A percentile compares a stretch with the other conserved stretches of the same genome.
These are phyloP conservation scores for Uria aalge DNA, from an alignment of 2,113 vertebrate species.

Conservation along the genomic window DNA sequence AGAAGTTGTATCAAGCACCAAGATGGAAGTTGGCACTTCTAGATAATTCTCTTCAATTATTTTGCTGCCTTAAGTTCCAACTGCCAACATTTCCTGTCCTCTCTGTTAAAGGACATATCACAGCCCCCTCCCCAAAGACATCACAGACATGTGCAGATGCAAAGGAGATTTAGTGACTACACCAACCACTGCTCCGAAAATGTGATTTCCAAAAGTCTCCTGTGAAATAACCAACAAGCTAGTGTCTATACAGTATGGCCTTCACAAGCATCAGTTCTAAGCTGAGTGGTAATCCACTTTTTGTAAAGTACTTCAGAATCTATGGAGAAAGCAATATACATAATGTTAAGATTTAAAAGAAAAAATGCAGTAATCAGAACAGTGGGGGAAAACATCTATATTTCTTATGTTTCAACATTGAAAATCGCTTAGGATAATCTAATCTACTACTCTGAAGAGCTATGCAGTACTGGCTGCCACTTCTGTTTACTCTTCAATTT, in stretches of 20 bases:
- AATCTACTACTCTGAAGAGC: background rate
- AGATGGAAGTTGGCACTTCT: background rate
- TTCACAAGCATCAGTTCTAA: background rate
- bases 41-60: background rate
- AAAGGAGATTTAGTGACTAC: background rate
- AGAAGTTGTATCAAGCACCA: background rate
- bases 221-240: background rate
- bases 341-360: background rate
- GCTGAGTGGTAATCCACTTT: background rate
- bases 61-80: background rate
- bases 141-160: fast-evolving
- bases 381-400: fast-evolving
- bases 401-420: background rate
- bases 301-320: background rate
- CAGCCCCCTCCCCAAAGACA: background rate
- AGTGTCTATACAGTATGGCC: fast-evolving
- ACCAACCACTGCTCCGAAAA: background rate
- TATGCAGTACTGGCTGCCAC: background rate
- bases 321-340: background rate
- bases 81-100: background rate
- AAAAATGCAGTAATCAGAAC: background rate
- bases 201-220: fast-evolving
- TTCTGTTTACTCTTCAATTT: background rate
- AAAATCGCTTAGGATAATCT: background rate
- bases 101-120: background rate